Conservation (phyloP, 2,888 invertebrate genomes). For the Aspidapion aeneum region DNA sequence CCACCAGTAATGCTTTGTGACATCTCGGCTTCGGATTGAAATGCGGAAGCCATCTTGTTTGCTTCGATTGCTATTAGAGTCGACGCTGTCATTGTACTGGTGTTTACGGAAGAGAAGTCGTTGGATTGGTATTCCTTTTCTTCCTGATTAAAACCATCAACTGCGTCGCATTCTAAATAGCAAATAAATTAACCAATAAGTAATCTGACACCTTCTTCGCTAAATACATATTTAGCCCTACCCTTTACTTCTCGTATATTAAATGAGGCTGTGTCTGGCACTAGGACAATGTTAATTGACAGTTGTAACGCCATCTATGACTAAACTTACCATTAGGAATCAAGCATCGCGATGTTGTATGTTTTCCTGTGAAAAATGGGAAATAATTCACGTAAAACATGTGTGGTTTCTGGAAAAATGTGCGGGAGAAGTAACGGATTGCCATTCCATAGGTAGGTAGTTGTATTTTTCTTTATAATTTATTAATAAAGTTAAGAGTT, state of each 20-base stretch:
- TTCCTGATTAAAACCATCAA: constrained; percentile 10
- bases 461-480: no score
- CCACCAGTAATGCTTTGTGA: constrained; percentile 60
- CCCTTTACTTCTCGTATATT: not conserved
- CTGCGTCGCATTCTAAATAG: not conserved
- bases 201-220: not conserved
- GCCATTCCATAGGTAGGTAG: no score
- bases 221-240: not conserved
- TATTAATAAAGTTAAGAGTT: no score
- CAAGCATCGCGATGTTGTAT: no score
- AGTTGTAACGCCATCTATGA: no score
- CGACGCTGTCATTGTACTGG: constrained; percentile 64
- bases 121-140: constrained; percentile 35
- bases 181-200: not conserved
- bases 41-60: constrained; percentile 59
- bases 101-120: constrained; percentile 51
- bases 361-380: no score
- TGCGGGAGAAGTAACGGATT: no score
- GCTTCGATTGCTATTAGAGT: constrained; percentile 74
- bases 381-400: no score
- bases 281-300: no score
- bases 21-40: constrained; percentile 52
- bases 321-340: no score
- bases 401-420: no score
- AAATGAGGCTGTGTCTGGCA: no score